Conservation (phyloP, 92 coral and sea anemone species). For the Epizoanthus fatuus region DNA sequence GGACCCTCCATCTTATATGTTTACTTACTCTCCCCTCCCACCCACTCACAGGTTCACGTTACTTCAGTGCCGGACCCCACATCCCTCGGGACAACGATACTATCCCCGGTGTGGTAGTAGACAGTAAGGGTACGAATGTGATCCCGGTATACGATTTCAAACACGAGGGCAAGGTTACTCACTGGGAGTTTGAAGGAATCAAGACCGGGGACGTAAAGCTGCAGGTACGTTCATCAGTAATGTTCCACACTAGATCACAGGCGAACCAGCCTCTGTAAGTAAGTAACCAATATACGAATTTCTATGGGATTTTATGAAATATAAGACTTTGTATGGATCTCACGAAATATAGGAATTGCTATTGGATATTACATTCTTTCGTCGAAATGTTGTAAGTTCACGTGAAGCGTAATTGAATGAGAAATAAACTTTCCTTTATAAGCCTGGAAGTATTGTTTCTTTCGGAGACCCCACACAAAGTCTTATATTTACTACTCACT, state of each 20-base stretch:
- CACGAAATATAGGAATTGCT: no score
- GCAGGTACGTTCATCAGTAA: conserved; percentile 62
- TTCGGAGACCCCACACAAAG: no score
- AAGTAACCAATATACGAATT: neutral
- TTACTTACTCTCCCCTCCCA: neutral
- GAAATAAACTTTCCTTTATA: no score
- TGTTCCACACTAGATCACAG: neutral
- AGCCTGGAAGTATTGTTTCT: no score
- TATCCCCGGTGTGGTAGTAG: conserved; percentile 6
- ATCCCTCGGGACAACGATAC: conserved; percentile 84
- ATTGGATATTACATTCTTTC: no score
- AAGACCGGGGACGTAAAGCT: conserved; percentile 80
- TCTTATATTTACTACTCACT: no score
- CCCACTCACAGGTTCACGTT: conserved; percentile 60
- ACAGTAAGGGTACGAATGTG: conserved; percentile 63
- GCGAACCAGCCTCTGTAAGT: neutral
- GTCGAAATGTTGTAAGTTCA: neutral
- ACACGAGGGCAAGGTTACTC: conserved; percentile 81
- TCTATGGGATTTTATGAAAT: neutral
- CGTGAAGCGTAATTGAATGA: no score
- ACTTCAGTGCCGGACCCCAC: conserved; percentile 78
- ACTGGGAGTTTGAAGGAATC: conserved; percentile 87
- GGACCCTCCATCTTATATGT: no score
- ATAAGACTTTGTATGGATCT: no score
- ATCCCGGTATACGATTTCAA: conserved; percentile 78